Evolutionary conservation across 1,140 invertebrate genomes (phyloP).

Genomic region (Nilaparvata lugens): DNA sequence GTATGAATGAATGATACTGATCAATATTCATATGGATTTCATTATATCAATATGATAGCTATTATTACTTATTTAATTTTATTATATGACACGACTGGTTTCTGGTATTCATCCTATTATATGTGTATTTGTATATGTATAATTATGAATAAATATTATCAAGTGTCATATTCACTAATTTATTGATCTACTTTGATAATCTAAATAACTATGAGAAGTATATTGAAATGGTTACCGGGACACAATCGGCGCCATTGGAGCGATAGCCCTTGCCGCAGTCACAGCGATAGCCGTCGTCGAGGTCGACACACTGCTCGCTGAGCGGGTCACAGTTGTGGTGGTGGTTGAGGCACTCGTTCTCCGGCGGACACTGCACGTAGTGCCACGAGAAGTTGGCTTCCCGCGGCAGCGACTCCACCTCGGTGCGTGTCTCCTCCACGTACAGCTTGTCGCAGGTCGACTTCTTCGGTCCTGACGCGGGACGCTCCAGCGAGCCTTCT

Average conservation of each 20-base stretch:
- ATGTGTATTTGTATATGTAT: no score
- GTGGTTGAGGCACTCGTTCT: slow-evolving; percentile 86
- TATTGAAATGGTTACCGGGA: slow-evolving; percentile 13
- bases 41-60: no score
- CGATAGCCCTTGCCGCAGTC: slow-evolving; percentile 76
- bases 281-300: slow-evolving; percentile 68
- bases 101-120: no score
- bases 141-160: no score
- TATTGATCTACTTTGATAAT: no score
- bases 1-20: no score
- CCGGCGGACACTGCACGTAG: slow-evolving; percentile 77
- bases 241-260: slow-evolving; percentile 35
- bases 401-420: background rate
- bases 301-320: slow-evolving; percentile 76
- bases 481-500: slow-evolving; percentile 66
- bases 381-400: slow-evolving; percentile 59
- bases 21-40: no score
- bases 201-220: background rate
- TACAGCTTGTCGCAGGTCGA: slow-evolving; percentile 54
- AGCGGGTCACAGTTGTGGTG: slow-evolving; percentile 82
- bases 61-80: no score
- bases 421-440: slow-evolving; percentile 26
- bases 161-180: no score
- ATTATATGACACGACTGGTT: no score
- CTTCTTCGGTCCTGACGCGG: slow-evolving; percentile 52